These are phyloP conservation scores for Spheniscus humboldti DNA, from an alignment of 2,797 vertebrate genomes.

Conservation along the genomic window DNA sequence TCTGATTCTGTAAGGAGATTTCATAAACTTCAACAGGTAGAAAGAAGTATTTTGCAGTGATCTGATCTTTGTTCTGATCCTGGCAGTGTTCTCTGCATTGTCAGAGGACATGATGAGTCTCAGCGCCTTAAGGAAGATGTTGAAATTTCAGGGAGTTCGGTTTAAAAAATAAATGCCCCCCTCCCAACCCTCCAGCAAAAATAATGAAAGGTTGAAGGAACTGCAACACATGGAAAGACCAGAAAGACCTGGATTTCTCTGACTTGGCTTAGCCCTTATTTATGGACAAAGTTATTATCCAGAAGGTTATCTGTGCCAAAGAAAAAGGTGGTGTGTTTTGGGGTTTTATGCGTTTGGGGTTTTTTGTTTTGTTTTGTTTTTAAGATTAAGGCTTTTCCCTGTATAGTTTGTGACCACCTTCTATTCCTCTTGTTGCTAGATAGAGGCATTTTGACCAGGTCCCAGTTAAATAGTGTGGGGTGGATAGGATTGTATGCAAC, in stretches of 20 bases:
- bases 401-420: not conserved
- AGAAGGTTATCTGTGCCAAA: not conserved
- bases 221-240: not conserved
- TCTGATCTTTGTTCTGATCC: not conserved
- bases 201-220: not conserved
- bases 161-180: not conserved
- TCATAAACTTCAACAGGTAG: not conserved
- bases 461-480: rapidly evolving
- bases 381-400: not conserved
- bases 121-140: not conserved
- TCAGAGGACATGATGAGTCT: not conserved
- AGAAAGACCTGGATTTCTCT: not conserved
- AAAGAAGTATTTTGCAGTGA: not conserved
- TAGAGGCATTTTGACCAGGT: not conserved
- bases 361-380: not conserved
- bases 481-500: not conserved
- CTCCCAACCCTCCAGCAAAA: not conserved
- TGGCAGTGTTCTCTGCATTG: not conserved
- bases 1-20: not conserved
- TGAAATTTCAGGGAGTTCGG: not conserved
- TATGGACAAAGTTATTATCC: not conserved
- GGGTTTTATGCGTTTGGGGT: not conserved
- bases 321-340: not conserved
- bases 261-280: not conserved
- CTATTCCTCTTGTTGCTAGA: not conserved